Percentiles rank a stretch among this genome's conserved stretches.
Conservation (phyloP, 2,113 vertebrate species). For the Danio rerio region GRCz12tu NC_133187.1:33531001-33531500, state of each 20-base stretch:
- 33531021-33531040: constrained; percentile 72
- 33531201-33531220: not conserved
- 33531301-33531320: constrained; percentile 65
- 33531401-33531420: constrained; percentile 30
- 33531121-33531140: not conserved
- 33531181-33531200: not conserved
- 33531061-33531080: constrained; percentile 35
- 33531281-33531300: constrained; percentile 10
- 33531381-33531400: not conserved
- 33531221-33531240: not conserved
- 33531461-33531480: too few species aligned
- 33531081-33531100: constrained; percentile 26
- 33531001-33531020: constrained; percentile 54
- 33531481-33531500: too few species aligned
- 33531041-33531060: constrained; percentile 42
- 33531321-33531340: constrained; percentile 69
- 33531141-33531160: constrained; percentile 24
- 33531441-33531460: too few species aligned
- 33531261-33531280: not conserved
- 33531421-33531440: too few species aligned
- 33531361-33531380: constrained; percentile 60
- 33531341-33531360: constrained; percentile 70
- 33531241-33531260: not conserved
- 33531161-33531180: not conserved
- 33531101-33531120: constrained; percentile 27